Evolutionary conservation across 2,888 invertebrate genomes (phyloP).

Genomic region (Hemaris fuciformis): DNA sequence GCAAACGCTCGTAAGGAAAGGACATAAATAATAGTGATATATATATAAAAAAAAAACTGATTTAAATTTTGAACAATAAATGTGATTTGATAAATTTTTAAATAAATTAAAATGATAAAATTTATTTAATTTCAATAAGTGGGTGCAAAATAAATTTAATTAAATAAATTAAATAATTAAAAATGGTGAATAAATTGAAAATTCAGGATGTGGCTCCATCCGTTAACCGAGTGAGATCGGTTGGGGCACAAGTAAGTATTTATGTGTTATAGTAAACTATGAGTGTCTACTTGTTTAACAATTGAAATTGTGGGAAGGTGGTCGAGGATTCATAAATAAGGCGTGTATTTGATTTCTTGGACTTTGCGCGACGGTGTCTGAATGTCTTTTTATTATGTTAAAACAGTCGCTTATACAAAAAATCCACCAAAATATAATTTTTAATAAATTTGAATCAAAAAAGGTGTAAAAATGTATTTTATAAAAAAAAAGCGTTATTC

Average conservation of each 20-base stretch:
- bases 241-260: conserved; percentile 56
- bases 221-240: conserved; percentile 47
- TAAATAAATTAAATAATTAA: conserved; percentile 16
- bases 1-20: neutral
- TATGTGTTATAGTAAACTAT: too few relatives aligned
- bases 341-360: too few relatives aligned
- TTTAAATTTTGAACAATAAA: neutral
- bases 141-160: neutral
- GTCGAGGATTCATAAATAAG: too few relatives aligned
- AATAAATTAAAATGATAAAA: neutral
- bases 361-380: too few relatives aligned
- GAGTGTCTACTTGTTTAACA: too few relatives aligned
- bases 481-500: too few relatives aligned
- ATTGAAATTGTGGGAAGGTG: too few relatives aligned
- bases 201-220: conserved; percentile 32
- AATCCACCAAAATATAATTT: too few relatives aligned
- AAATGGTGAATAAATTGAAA: conserved; percentile 58
- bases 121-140: neutral
- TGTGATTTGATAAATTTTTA: neutral
- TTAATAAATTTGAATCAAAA: too few relatives aligned
- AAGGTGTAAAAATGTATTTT: too few relatives aligned
- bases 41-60: neutral
- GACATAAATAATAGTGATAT: neutral
- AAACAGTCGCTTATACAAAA: too few relatives aligned
- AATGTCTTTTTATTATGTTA: too few relatives aligned